phyloP scores from a whole-genome alignment of 2,888 invertebrate genomes.

The Pinctada fucata region DNA sequence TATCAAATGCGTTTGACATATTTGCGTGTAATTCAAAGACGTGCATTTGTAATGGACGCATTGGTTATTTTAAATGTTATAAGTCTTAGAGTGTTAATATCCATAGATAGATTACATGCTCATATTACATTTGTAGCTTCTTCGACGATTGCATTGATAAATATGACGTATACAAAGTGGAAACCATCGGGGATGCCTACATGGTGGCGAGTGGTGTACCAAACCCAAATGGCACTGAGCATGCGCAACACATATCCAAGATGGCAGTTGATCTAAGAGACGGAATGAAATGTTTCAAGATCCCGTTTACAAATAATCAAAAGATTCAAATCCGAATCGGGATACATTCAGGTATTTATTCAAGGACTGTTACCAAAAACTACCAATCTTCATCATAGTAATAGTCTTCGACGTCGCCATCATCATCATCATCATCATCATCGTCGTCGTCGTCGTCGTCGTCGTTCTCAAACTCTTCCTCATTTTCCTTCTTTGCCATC shows the following conservation, averaged over 20 bases:
- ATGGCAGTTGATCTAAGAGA: constrained; percentile 23
- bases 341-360: constrained; percentile 25
- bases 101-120: background rate
- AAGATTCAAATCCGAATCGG: constrained; percentile 26
- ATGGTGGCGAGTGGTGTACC: constrained; percentile 37
- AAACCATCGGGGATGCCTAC: constrained; percentile 34
- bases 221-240: constrained; percentile 14
- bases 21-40: too few species aligned
- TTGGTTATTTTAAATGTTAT: background rate
- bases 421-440: too few species aligned
- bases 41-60: too few species aligned
- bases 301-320: background rate
- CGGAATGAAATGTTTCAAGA: constrained; percentile 4
- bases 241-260: constrained; percentile 19
- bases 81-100: background rate
- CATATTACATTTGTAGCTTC: constrained; percentile 10
- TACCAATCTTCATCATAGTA: too few species aligned
- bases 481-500: too few species aligned
- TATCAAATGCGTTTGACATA: too few species aligned
- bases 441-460: too few species aligned
- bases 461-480: too few species aligned
- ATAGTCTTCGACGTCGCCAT: too few species aligned
- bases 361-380: too few species aligned
- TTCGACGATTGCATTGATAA: constrained; percentile 34
- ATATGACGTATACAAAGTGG: constrained; percentile 34